Evolutionary conservation across 2,888 invertebrate species (phyloP), one percentile per base, ranked within the genome.

Genomic region (Eurytoma adleriae): DNA sequence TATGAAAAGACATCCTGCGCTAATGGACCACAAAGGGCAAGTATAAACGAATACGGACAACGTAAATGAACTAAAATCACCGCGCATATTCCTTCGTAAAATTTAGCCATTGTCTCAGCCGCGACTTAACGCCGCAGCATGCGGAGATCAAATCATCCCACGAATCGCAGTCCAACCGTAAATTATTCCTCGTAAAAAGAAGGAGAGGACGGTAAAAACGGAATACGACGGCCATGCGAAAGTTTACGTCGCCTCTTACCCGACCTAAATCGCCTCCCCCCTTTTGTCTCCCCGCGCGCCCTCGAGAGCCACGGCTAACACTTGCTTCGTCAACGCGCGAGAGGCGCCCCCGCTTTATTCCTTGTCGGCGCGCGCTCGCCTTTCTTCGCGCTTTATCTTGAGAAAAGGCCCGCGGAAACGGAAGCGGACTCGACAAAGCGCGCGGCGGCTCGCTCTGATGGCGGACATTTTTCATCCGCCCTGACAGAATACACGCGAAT

Each of bases 401-500:
- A 30, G 27, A 27, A 54, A 54, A 69, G n/a, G 20, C 12, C n/a
- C 16, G 57, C 18, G 14, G 70, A 48, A 3, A 70, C 14, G n/a
- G 24, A 2, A 59, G 18, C 57, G 16, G 13, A 56, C 57, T 59
- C 48, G 2, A 48, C 48, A 52, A 16, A 52, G 14, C 20, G 59
- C 64, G 13, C 4, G n/a, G 54, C 14, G 16, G 14, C 50, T 3
- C 14, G 54, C 54, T 14, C 54, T 14, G 16, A n/a, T 12, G 66
- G 24, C 40, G 27, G 40, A 40, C 76, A 54, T 69, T 76, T 76
- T 76, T 76, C 69, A 76, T 10, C 52, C 18, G 16, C 24, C 12
- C n/a, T 20, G 61, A 69, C 24, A 52, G 18, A 68, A 76, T 76
- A 68, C 75, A 61, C 20, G 61, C 59, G 52, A 67, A 67, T 67